Conservation (phyloP, 2,888 invertebrate species). For the Aquatica leii region DNA sequence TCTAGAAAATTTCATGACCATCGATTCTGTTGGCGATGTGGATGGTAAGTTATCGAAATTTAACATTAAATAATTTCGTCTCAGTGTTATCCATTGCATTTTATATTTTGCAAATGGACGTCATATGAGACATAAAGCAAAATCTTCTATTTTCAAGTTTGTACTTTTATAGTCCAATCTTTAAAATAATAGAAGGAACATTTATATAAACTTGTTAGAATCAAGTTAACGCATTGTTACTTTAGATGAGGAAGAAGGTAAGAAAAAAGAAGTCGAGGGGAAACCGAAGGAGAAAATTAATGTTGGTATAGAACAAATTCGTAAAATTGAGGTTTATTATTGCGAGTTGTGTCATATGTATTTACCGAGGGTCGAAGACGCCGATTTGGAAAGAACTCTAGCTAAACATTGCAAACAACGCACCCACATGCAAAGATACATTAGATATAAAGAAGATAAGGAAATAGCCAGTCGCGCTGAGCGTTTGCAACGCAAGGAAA, state of each 20-base stretch:
- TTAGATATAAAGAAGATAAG: constrained; percentile 80
- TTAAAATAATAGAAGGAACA: background rate
- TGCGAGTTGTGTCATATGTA: constrained; percentile 83
- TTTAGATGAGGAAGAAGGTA: constrained; percentile 38
- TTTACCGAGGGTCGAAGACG: constrained; percentile 69
- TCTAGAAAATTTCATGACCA: constrained; percentile 84
- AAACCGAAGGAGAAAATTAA: constrained; percentile 71
- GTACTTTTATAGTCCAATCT: background rate
- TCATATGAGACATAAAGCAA: constrained; percentile 43
- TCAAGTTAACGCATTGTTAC: background rate
- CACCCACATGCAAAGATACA: constrained; percentile 78
- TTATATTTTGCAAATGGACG: constrained; percentile 38
- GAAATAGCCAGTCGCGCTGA: constrained; percentile 77
- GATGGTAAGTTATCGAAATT: constrained; percentile 66
- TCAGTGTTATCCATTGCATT: constrained; percentile 43
- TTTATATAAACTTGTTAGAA: background rate
- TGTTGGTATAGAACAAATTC: constrained; percentile 80
- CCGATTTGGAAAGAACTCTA: constrained; percentile 60
- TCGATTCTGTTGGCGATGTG: constrained; percentile 88
- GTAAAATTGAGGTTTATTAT: constrained; percentile 79
- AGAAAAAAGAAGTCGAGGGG: constrained; percentile 52
- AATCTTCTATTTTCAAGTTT: constrained; percentile 39
- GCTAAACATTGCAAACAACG: constrained; percentile 75
- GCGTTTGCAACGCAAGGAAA: constrained; percentile 70
- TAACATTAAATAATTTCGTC: constrained; percentile 27